Percentiles rank a stretch among this genome's conserved stretches.
Evolutionary conservation across 2,797 vertebrate genomes (phyloP).

Genomic region (Sebastes melanostomus): DNA sequence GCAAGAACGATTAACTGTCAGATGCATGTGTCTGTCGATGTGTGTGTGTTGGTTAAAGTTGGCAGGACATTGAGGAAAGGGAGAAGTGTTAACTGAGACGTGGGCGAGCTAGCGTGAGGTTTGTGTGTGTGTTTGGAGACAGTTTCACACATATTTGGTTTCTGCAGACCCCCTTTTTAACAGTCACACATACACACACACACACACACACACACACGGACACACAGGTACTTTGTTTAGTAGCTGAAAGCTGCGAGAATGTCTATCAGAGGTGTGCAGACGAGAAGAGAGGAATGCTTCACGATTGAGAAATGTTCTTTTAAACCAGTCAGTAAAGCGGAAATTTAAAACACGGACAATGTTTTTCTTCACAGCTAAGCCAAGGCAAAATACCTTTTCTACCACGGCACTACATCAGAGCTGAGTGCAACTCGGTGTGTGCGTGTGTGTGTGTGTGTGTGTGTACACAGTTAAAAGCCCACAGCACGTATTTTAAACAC

Average conservation of each 20-base stretch:
- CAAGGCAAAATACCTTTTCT: constrained; percentile 33
- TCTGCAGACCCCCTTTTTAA: constrained; percentile 15
- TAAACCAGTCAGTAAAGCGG: constrained; percentile 24
- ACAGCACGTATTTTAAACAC: constrained; percentile 30
- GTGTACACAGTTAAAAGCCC: constrained; percentile 20
- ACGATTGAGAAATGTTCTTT: constrained; percentile 32
- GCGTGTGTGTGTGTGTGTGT: neutral
- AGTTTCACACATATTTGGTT: constrained; percentile 54
- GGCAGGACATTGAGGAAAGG: constrained; percentile 65
- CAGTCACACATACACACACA: neutral
- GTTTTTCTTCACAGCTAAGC: constrained; percentile 42
- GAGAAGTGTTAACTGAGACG: constrained; percentile 58
- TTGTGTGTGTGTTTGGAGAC: constrained; percentile 11
- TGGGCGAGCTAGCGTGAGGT: constrained; percentile 41
- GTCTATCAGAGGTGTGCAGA: constrained; percentile 44
- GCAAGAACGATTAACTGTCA: constrained; percentile 46
- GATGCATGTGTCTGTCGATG: constrained; percentile 23
- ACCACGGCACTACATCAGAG: constrained; percentile 4
- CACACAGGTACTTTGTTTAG: constrained; percentile 25
- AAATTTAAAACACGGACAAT: constrained; percentile 42
- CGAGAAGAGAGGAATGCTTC: constrained; percentile 21
- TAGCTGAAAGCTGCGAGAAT: constrained; percentile 6
- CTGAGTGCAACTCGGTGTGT: neutral
- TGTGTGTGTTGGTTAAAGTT: constrained; percentile 46
- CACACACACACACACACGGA: neutral